Percentiles rank a stretch among this genome's conserved stretches.
phyloP scores from a whole-genome alignment of 2,797 vertebrate species.

The Channallabes apus region DNA sequence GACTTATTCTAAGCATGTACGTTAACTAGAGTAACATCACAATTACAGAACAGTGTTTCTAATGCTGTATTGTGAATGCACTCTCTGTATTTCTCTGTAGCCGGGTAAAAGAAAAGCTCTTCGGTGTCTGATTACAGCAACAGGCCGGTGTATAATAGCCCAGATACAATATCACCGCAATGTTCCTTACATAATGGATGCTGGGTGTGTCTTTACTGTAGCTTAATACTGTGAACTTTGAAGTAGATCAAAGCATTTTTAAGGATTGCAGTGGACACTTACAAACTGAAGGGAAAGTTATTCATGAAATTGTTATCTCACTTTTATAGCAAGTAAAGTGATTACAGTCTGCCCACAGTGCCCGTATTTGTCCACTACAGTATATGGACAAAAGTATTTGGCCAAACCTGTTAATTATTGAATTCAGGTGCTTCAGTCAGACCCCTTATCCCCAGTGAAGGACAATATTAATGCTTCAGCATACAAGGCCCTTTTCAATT shows the following conservation, averaged over 20 bases:
- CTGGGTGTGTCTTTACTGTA: constrained; percentile 40
- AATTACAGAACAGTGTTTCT: neutral
- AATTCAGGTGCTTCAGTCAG: too few species aligned
- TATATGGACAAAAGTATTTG: too few species aligned
- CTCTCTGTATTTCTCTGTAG: neutral
- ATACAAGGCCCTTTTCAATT: too few species aligned
- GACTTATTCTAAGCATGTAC: neutral
- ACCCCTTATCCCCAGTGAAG: too few species aligned
- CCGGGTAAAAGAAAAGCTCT: neutral
- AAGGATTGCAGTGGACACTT: constrained; percentile 1
- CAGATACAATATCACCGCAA: constrained; percentile 29
- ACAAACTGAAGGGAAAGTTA: neutral
- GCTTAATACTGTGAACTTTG: constrained; percentile 16
- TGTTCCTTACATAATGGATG: constrained; percentile 25
- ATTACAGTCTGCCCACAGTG: neutral
- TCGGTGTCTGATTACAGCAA: constrained; percentile 2
- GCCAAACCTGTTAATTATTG: too few species aligned
- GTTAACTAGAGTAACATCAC: neutral
- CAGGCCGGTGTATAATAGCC: constrained; percentile 18
- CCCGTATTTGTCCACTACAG: too few species aligned
- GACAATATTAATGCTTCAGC: too few species aligned
- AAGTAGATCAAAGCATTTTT: constrained; percentile 15
- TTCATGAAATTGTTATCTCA: neutral
- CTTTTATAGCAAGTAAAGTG: neutral
- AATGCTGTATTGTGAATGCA: neutral